A percentile compares a stretch with the other conserved stretches of the same genome.
These are phyloP conservation scores for Hirtodrosophila alboralis DNA, from an alignment of 2,888 invertebrate species.

Conservation along the genomic window DNA sequence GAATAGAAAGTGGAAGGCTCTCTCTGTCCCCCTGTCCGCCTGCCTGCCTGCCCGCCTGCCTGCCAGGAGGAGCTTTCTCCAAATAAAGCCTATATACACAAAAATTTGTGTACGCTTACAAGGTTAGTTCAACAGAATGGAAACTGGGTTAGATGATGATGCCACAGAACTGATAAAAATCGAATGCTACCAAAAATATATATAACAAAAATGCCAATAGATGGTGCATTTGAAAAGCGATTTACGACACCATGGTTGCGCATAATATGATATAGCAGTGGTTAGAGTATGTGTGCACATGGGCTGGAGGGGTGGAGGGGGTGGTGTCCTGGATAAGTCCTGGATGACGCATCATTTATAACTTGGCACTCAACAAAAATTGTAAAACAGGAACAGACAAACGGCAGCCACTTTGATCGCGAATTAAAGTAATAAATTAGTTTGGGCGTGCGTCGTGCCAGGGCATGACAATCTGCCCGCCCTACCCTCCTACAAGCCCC, in stretches of 20 bases:
- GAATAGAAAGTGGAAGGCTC: constrained; percentile 19
- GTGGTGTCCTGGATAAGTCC: constrained; percentile 25
- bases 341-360: constrained; percentile 70
- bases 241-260: constrained; percentile 71
- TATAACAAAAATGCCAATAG: constrained; percentile 65
- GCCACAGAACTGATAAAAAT: constrained; percentile 60
- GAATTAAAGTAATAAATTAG: constrained; percentile 73
- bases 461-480: constrained; percentile 41
- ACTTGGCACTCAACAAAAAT: constrained; percentile 68
- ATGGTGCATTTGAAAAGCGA: constrained; percentile 69
- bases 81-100: constrained; percentile 50
- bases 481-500: background rate
- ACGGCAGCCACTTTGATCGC: constrained; percentile 68
- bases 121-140: constrained; percentile 62
- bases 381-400: constrained; percentile 69
- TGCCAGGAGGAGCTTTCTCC: too few relatives aligned
- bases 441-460: constrained; percentile 47
- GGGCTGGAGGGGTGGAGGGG: background rate
- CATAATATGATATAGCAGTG: constrained; percentile 65
- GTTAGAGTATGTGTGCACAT: too few relatives aligned
- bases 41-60: too few relatives aligned
- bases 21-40: too few relatives aligned
- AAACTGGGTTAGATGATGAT: constrained; percentile 64
- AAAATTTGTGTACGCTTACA: constrained; percentile 67
- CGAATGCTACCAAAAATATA: constrained; percentile 26